Evolutionary conservation across 2,113 vertebrate species (phyloP).

Genomic region (Sphyrna mokarran): DNA sequence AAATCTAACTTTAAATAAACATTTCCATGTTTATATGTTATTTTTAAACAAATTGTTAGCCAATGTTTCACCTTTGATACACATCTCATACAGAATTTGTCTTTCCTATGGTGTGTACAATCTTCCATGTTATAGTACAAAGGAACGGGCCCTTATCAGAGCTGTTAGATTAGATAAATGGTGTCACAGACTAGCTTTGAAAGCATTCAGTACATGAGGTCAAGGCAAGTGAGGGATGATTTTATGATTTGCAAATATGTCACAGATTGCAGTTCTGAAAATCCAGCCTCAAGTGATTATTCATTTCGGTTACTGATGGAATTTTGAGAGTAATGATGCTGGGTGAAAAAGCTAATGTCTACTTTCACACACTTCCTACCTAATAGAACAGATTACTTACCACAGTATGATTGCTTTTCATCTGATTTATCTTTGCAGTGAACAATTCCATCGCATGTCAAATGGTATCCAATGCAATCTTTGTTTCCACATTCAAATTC

Average conservation of each 20-base stretch:
- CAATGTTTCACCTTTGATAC: background rate
- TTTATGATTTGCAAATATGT: background rate
- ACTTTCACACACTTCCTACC: slow-evolving; percentile 34
- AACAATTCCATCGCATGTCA: slow-evolving; percentile 81
- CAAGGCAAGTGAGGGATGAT: background rate
- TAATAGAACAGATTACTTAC: slow-evolving; percentile 56
- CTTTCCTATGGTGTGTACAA: background rate
- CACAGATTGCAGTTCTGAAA: slow-evolving; percentile 13
- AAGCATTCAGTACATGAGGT: background rate
- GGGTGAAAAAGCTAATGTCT: slow-evolving; percentile 29
- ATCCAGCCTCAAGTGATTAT: background rate
- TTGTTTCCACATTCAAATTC: slow-evolving; percentile 96
- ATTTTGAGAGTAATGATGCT: slow-evolving; percentile 17
- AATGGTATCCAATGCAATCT: slow-evolving; percentile 84
- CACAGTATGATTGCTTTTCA: slow-evolving; percentile 93
- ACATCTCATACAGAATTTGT: background rate
- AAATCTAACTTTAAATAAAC: background rate
- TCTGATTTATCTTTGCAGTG: slow-evolving; percentile 98
- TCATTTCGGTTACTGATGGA: background rate
- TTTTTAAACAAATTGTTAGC: background rate
- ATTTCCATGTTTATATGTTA: background rate
- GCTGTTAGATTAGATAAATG: background rate
- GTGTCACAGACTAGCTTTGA: background rate
- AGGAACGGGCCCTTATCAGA: background rate
- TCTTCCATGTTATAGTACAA: background rate